Conservation (phyloP, 2,888 invertebrate genomes). For the Melangyna quadrimaculata region DNA sequence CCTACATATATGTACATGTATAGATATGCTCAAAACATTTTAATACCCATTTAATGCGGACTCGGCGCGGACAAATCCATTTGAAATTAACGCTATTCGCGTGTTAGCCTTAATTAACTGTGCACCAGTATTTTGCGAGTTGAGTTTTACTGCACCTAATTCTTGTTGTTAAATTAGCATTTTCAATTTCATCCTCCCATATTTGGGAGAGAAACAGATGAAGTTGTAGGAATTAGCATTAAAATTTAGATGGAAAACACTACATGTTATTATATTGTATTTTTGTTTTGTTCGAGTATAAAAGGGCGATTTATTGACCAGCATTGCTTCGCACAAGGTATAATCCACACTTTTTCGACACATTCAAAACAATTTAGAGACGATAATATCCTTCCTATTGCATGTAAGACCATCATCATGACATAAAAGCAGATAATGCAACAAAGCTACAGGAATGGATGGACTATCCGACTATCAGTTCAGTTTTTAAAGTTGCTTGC, state of each 20-base stretch:
- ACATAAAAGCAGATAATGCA: not conserved
- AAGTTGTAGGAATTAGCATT: not conserved
- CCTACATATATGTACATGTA: too few species aligned
- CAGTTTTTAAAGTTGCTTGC: too few species aligned
- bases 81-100: conserved; percentile 54
- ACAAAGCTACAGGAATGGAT: too few species aligned
- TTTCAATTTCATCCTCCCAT: conserved; percentile 6
- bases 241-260: not conserved
- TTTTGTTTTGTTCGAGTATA: not conserved
- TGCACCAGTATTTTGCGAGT: conserved; percentile 8
- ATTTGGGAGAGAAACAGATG: not conserved
- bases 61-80: conserved; percentile 37
- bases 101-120: conserved; percentile 50
- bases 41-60: conserved; percentile 54
- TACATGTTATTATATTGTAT: not conserved
- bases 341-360: not conserved
- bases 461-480: too few species aligned
- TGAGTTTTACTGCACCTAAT: not conserved
- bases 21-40: conserved; percentile 33
- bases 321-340: not conserved
- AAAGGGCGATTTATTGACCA: not conserved
- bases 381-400: not conserved
- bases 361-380: not conserved
- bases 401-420: not conserved
- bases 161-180: conserved; percentile 25